A percentile compares a stretch with the other conserved stretches of the same genome.
Evolutionary conservation across 53 echinoderm and acorn worm genomes (phyloP).

Genomic region (Patiria pectinifera): DNA sequence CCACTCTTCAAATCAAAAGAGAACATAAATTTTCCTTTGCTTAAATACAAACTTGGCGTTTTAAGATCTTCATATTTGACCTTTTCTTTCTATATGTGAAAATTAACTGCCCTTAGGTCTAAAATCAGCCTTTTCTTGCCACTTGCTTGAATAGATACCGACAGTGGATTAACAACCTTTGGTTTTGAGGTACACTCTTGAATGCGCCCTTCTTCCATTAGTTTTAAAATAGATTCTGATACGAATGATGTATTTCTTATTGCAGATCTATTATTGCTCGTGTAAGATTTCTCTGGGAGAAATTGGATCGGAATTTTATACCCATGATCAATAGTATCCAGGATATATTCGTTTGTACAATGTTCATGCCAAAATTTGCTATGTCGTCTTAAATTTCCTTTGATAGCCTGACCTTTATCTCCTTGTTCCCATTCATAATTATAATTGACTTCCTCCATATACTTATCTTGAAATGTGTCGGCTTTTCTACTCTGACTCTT

Average conservation of each 20-base stretch:
- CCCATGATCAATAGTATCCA: slow-evolving; percentile 24
- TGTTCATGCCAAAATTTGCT: slow-evolving; percentile 16
- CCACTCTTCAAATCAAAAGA: slow-evolving; percentile 34
- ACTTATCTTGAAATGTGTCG: no score
- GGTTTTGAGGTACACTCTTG: slow-evolving; percentile 11
- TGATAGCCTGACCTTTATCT: background rate
- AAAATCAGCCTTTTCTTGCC: slow-evolving; percentile 25
- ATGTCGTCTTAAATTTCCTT: background rate
- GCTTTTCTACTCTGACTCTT: no score
- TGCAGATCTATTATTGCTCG: slow-evolving; percentile 17
- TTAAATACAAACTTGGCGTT: slow-evolving; percentile 7
- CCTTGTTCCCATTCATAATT: no score
- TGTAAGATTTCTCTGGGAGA: background rate
- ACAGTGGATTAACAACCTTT: slow-evolving; percentile 32
- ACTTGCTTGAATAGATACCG: slow-evolving; percentile 14
- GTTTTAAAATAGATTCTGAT: background rate
- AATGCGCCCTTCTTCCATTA: slow-evolving; percentile 24
- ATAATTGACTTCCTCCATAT: no score
- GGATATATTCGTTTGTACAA: background rate
- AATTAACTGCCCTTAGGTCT: background rate
- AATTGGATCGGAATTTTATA: slow-evolving; percentile 29
- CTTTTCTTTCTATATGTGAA: slow-evolving; percentile 15
- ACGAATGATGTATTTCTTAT: slow-evolving; percentile 38
- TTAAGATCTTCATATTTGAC: slow-evolving; percentile 19
- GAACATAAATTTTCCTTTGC: background rate